Evolutionary conservation across 2,888 invertebrate species (phyloP), one percentile per base, ranked within the genome.

Genomic region (Archips crataeganus): DNA sequence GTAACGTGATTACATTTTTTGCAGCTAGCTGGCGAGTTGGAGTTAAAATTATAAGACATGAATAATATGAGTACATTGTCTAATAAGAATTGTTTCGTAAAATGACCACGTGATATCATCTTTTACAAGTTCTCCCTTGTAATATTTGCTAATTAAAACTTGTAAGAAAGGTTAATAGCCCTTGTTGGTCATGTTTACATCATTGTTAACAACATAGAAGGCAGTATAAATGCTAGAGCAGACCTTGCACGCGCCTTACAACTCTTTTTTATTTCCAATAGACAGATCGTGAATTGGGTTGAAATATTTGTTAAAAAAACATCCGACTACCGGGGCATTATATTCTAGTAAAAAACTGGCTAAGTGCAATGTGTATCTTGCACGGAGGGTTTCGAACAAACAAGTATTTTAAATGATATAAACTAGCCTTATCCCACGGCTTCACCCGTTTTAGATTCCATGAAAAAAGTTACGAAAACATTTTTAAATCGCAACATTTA

Each of bases 1-100:
- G 87, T 89, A 83, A 88, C 87, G 83, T 77, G 80, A 79, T 82
- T 85, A 84, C 87, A 85, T 87, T 86, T 74, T 74, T 74, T 74
- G 74, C 73, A 60, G 60, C 47, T 36, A 60, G 60, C 65, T 45
- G 65, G n/a, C 62, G 68, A 68, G 63, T 73, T 69, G 34, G 63
- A 59, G 49, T 57, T 69, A 59, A 73, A 64, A 69, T 69, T 73
- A 69, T 68, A 57, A 42, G 70, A 63, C 70, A 69, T 69, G 63
- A 60, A 69, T 73, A 62, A 62, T 62, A n/a, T 62, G 62, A 68
- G 68, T 68, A 68, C 36, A 32, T 59, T 54, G 61, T 61, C 60
- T 73, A 73, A 73, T 69, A 39, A 69, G 63, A 64, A 49, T 51
- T 64, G 59, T 73, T 73, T 73, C 68, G 51, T 42, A 69, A 73